Conservation (phyloP, 2,113 vertebrate species). For the Nicator chloris region DNA sequence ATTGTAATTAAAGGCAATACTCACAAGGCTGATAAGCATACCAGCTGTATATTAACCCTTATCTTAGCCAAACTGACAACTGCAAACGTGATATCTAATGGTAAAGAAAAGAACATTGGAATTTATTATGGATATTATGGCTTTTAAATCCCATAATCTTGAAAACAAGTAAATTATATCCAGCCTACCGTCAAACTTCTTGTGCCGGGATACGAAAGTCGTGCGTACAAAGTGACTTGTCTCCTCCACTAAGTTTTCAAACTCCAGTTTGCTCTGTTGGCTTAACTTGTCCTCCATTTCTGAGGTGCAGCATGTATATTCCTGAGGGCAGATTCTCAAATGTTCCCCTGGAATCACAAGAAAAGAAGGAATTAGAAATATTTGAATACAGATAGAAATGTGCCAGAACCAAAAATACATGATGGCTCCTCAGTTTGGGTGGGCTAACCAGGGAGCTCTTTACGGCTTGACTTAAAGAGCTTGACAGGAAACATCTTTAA, state of each 20-base stretch:
- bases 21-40: constrained; percentile 25
- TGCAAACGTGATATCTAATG: neutral
- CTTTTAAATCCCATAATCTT: neutral
- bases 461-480: neutral
- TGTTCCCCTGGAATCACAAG: constrained; percentile 79
- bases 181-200: constrained; percentile 92
- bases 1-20: constrained; percentile 50
- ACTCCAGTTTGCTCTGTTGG: constrained; percentile 90
- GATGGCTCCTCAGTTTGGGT: neutral
- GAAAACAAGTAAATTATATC: neutral
- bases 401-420: neutral
- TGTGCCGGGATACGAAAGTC: constrained; percentile 89
- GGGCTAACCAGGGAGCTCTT: neutral
- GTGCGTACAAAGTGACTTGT: constrained; percentile 89
- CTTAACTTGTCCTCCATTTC: constrained; percentile 92
- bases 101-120: neutral
- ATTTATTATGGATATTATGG: neutral
- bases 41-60: constrained; percentile 41
- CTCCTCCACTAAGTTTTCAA: constrained; percentile 88
- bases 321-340: constrained; percentile 88
- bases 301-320: constrained; percentile 89
- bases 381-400: neutral
- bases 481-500: neutral
- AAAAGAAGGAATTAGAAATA: neutral
- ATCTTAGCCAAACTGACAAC: constrained; percentile 20